A percentile compares a stretch with the other conserved stretches of the same genome.
Evolutionary conservation across 2,113 vertebrate species (phyloP).

Genomic region (Leptobrachium ailaonicum): DNA sequence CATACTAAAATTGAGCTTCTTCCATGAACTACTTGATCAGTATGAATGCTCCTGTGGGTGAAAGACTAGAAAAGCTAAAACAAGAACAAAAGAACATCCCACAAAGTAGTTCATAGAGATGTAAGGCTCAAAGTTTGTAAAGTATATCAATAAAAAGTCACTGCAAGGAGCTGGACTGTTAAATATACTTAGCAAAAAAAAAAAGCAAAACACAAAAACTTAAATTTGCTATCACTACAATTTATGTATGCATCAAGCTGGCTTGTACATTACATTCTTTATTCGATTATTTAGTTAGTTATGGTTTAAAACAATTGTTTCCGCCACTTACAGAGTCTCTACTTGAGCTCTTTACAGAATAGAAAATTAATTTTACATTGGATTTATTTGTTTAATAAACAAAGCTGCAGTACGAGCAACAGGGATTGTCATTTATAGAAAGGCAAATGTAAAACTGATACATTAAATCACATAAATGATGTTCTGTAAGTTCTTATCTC

Average conservation of each 20-base stretch:
- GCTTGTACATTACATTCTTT: background rate
- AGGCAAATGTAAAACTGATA: background rate
- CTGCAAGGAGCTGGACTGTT: no score
- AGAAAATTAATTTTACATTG: background rate
- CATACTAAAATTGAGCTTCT: no score
- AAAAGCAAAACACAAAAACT: no score
- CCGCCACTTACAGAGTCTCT: background rate
- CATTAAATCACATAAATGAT: background rate
- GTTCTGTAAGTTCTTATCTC: background rate
- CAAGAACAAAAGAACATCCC: background rate
- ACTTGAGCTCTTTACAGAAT: background rate
- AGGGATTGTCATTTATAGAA: slow-evolving; percentile 20
- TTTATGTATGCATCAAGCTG: no score
- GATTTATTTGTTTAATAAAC: slow-evolving; percentile 32
- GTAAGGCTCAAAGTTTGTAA: background rate
- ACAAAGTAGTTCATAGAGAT: background rate
- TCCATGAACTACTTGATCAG: no score
- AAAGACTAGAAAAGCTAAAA: background rate
- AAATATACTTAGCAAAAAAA: no score
- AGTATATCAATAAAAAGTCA: background rate
- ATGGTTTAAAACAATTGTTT: background rate
- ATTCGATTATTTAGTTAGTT: background rate
- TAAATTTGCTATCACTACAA: no score
- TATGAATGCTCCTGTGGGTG: background rate
- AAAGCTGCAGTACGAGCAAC: background rate